Percentiles rank a stretch among this genome's conserved stretches.
Evolutionary conservation across 2,888 invertebrate genomes (phyloP).

Genomic region (Nomada hirtipes): DNA sequence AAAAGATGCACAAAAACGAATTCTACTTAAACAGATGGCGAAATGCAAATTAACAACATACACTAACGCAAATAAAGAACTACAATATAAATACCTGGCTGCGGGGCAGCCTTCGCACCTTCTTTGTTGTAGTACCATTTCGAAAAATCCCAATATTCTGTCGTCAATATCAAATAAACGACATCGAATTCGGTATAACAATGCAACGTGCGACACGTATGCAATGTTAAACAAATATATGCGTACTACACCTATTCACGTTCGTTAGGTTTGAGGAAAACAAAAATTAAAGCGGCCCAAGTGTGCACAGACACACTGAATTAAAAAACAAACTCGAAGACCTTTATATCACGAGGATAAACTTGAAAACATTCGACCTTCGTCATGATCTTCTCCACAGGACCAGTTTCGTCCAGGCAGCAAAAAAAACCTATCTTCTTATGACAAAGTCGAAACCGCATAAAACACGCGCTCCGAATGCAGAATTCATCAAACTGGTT

Average conservation of each 20-base stretch:
- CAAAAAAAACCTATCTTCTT: conserved; percentile 41
- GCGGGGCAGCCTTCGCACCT: conserved; percentile 5
- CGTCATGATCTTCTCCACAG: conserved; percentile 39
- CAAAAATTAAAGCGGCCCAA: not conserved
- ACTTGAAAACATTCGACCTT: conserved; percentile 46
- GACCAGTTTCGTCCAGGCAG: conserved; percentile 51
- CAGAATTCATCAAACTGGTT: not conserved
- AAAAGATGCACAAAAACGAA: too few relatives aligned
- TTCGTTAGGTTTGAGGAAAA: not conserved
- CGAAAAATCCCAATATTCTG: not conserved
- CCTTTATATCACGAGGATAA: conserved; percentile 9
- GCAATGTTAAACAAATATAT: conserved; percentile 7
- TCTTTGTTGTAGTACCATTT: not conserved
- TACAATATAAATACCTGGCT: not conserved
- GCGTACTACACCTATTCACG: not conserved
- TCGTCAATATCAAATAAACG: not conserved
- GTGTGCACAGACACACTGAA: not conserved
- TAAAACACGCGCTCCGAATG: not conserved
- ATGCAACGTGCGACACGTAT: not conserved
- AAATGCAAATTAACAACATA: not conserved
- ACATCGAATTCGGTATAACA: conserved; percentile 10
- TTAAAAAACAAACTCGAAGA: conserved; percentile 1
- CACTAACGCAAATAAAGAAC: too few relatives aligned
- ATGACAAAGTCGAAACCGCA: conserved; percentile 23
- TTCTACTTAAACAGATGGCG: too few relatives aligned